phyloP scores from a whole-genome alignment of 2,113 vertebrate genomes.

The Macroglossus sobrinus region DNA sequence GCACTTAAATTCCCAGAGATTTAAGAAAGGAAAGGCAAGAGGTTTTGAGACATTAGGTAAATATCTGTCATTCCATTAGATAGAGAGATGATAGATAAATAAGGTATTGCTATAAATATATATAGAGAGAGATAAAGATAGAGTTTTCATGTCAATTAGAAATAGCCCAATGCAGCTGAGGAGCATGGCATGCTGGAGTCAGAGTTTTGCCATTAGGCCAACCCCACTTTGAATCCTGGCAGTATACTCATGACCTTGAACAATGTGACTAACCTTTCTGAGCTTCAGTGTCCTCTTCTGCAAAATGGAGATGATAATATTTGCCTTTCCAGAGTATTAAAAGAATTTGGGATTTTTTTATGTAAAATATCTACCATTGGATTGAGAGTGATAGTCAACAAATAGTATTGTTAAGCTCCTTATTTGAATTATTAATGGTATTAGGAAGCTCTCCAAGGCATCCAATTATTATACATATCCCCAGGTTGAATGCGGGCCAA shows the following conservation, averaged over 20 bases:
- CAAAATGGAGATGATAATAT: neutral
- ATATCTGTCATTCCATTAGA: neutral
- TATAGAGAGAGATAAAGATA: neutral
- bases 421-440: neutral
- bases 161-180: neutral
- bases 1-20: neutral
- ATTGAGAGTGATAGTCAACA: neutral
- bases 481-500: neutral
- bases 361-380: neutral
- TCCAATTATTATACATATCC: neutral
- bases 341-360: neutral
- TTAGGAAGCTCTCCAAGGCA: neutral
- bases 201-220: neutral
- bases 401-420: neutral
- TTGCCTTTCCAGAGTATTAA: neutral
- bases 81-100: no score
- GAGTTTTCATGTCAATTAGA: neutral
- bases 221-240: neutral
- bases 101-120: neutral
- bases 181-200: accelerated
- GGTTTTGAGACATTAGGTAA: neutral
- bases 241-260: neutral
- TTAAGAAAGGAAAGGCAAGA: neutral
- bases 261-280: neutral
- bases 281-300: neutral